These are phyloP conservation scores for Melopsittacus undulatus DNA, from an alignment of 2,797 vertebrate genomes.

Conservation along the genomic window DNA sequence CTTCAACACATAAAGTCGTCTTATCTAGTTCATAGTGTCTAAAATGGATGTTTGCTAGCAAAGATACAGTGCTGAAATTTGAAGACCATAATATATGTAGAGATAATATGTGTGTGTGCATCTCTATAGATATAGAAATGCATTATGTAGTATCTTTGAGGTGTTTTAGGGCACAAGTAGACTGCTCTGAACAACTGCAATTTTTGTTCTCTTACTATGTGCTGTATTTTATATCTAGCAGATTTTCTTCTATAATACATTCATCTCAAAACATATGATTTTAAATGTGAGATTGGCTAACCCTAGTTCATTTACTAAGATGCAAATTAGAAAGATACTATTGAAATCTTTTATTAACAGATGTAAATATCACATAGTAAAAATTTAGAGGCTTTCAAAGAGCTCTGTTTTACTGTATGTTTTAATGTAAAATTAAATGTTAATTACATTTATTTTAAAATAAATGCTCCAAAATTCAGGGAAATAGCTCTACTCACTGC, in stretches of 20 bases:
- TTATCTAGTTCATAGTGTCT: background rate
- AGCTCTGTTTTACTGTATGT: background rate
- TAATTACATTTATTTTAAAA: background rate
- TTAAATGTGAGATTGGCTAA: background rate
- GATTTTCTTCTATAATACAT: background rate
- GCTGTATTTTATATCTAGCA: background rate
- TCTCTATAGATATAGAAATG: background rate
- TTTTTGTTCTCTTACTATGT: background rate
- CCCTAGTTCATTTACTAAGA: background rate
- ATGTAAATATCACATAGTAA: background rate
- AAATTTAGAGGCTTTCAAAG: background rate
- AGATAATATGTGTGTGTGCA: background rate
- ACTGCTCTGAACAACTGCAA: background rate
- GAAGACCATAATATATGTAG: background rate
- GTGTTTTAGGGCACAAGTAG: background rate
- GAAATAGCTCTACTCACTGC: background rate
- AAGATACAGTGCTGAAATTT: background rate
- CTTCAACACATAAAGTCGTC: background rate
- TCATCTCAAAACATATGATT: background rate
- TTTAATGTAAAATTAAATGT: background rate
- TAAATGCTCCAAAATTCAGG: background rate
- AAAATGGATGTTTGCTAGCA: background rate
- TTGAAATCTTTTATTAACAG: background rate
- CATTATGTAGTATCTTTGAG: background rate
- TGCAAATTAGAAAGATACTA: background rate